Conservation (phyloP, 2,113 vertebrate genomes). For the Gymnorhina tibicen region DNA sequence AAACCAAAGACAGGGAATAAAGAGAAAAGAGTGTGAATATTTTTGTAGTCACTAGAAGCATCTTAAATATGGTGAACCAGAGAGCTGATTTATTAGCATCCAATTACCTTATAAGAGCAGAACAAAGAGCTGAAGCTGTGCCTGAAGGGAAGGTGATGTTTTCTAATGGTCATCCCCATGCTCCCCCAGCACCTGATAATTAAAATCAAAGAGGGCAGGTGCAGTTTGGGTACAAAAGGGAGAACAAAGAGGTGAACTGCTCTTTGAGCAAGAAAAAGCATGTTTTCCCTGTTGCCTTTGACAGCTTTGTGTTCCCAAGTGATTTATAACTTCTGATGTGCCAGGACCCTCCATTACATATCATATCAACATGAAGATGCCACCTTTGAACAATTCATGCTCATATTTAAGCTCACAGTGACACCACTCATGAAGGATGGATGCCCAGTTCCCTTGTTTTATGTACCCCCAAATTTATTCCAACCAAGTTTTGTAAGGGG, state of each 20-base stretch:
- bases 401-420: not conserved
- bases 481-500: not conserved
- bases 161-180: fast-evolving
- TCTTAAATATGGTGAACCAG: not conserved
- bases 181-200: not conserved
- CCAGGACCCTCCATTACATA: not conserved
- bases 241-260: conserved; percentile 20
- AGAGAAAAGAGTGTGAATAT: not conserved
- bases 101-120: not conserved
- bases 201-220: conserved; percentile 50
- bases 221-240: conserved; percentile 6
- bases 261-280: not conserved
- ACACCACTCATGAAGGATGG: not conserved
- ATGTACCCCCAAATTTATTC: not conserved
- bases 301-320: not conserved
- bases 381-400: not conserved
- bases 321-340: conserved; percentile 11
- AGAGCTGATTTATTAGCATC: conserved; percentile 23
- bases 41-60: not conserved
- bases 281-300: not conserved
- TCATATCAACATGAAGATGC: not conserved
- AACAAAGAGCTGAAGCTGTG: conserved; percentile 36
- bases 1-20: not conserved
- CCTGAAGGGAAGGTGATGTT: conserved; percentile 16
- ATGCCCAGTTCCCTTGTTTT: not conserved